These are phyloP conservation scores for Caenorhabditis japonica DNA, from an alignment of 2,888 invertebrate genomes.

Conservation along the genomic window DNA sequence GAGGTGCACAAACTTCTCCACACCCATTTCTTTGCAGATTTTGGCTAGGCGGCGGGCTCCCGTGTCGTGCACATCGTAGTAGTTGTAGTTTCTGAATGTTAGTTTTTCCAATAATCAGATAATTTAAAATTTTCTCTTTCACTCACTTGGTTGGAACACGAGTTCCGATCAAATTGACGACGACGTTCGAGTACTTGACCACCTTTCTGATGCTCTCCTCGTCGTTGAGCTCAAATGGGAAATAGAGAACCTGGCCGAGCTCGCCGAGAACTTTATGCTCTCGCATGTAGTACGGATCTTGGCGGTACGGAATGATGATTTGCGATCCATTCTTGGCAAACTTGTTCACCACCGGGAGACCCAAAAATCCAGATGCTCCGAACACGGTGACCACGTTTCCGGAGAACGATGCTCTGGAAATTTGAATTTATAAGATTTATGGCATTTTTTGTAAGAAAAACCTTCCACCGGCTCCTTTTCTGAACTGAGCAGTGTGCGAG, in stretches of 20 bases:
- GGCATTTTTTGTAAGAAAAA: constrained; percentile 2
- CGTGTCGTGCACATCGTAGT: constrained; percentile 88
- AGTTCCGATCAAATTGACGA: constrained; percentile 92
- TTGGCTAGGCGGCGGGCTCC: constrained; percentile 89
- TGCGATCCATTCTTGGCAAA: constrained; percentile 82
- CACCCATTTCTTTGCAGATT: constrained; percentile 84
- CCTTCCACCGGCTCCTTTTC: constrained; percentile 62
- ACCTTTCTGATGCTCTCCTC: constrained; percentile 84
- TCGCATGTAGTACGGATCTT: constrained; percentile 85
- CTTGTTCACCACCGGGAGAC: constrained; percentile 88
- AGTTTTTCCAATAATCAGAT: not conserved
- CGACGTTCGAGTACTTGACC: constrained; percentile 95
- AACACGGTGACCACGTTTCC: constrained; percentile 95
- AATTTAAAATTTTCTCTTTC: not conserved
- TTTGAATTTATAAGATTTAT: not conserved
- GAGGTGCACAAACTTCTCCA: constrained; percentile 91
- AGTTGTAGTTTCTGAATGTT: constrained; percentile 84
- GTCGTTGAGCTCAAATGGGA: constrained; percentile 87
- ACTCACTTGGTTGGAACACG: constrained; percentile 88
- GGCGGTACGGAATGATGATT: constrained; percentile 89
- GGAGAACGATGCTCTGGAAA: constrained; percentile 91
- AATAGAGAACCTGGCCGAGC: constrained; percentile 81
- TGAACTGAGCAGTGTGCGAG: constrained; percentile 56
- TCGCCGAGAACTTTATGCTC: constrained; percentile 90
- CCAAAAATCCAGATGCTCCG: constrained; percentile 87